phyloP scores from a whole-genome alignment of 2,797 vertebrate species.

The Danio albolineatus region DNA sequence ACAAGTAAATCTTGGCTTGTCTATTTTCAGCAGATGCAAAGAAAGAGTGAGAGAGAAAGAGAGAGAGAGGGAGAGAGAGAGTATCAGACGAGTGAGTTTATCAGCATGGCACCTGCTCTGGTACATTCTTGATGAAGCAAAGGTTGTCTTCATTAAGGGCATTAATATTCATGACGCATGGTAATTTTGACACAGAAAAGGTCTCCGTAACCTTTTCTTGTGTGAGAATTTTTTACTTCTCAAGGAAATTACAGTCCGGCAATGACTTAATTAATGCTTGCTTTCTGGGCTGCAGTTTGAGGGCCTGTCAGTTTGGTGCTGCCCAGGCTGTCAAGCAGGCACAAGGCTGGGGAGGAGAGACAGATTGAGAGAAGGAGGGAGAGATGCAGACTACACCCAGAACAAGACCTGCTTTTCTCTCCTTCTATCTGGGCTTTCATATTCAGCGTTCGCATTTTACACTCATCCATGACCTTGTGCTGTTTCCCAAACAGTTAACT shows the following conservation, averaged over 20 bases:
- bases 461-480: conserved; percentile 26
- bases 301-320: conserved; percentile 97
- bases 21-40: conserved; percentile 80
- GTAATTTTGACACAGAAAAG: conserved; percentile 99
- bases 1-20: conserved; percentile 79
- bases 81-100: conserved; percentile 89
- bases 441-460: background rate
- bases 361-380: conserved; percentile 81
- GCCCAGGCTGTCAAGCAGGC: conserved; percentile 88
- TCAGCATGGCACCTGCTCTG: conserved; percentile 98
- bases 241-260: conserved; percentile 99
- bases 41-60: conserved; percentile 61
- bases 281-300: conserved; percentile 93
- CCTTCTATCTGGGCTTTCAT: conserved; percentile 48
- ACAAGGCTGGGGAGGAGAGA: conserved; percentile 75
- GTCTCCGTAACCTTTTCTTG: conserved; percentile 99
- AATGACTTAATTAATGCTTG: conserved; percentile 99
- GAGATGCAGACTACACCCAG: conserved; percentile 74
- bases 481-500: background rate
- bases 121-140: conserved; percentile 99
- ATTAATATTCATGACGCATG: conserved; percentile 99
- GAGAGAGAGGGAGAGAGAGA: conserved; percentile 56
- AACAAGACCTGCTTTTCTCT: conserved; percentile 69
- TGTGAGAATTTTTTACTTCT: conserved; percentile 99
- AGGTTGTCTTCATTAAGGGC: conserved; percentile 99